These are phyloP conservation scores for Listronotus oregonensis DNA, from an alignment of 1,140 invertebrate species.

Conservation along the genomic window DNA sequence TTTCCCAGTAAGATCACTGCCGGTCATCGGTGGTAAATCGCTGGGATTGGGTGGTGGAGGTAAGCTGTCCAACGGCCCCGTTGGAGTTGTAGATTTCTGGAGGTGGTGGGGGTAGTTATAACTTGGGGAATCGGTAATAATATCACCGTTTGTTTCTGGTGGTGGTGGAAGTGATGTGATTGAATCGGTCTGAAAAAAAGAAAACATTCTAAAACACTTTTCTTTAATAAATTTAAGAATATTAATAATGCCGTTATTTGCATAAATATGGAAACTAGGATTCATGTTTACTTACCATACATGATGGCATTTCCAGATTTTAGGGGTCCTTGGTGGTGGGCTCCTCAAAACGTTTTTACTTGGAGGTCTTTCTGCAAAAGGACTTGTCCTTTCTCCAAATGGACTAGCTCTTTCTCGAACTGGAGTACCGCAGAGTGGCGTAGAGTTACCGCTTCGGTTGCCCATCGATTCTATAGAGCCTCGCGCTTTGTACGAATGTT, in stretches of 20 bases:
- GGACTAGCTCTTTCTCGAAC: slow-evolving; percentile 59
- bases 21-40: slow-evolving; percentile 63
- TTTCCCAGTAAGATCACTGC: slow-evolving; percentile 68
- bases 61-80: slow-evolving; percentile 73
- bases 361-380: slow-evolving; percentile 54
- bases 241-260: too few species aligned
- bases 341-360: slow-evolving; percentile 57
- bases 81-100: slow-evolving; percentile 74
- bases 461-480: slow-evolving; percentile 55
- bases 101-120: slow-evolving; percentile 64
- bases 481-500: slow-evolving; percentile 55
- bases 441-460: slow-evolving; percentile 56
- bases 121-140: slow-evolving; percentile 44
- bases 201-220: too few species aligned
- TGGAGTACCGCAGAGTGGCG: slow-evolving; percentile 61
- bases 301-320: slow-evolving; percentile 43
- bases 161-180: slow-evolving; percentile 62
- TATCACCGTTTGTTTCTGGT: slow-evolving; percentile 58
- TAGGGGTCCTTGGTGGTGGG: slow-evolving; percentile 55
- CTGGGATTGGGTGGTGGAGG: slow-evolving; percentile 77
- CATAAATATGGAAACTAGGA: too few species aligned
- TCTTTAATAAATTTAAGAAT: too few species aligned
- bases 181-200: slow-evolving; percentile 58
- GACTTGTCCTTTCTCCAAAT: slow-evolving; percentile 52
- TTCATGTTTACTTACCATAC: slow-evolving; percentile 55